Conservation (phyloP, 2,113 vertebrate species). For the Gymnorhina tibicen region DNA sequence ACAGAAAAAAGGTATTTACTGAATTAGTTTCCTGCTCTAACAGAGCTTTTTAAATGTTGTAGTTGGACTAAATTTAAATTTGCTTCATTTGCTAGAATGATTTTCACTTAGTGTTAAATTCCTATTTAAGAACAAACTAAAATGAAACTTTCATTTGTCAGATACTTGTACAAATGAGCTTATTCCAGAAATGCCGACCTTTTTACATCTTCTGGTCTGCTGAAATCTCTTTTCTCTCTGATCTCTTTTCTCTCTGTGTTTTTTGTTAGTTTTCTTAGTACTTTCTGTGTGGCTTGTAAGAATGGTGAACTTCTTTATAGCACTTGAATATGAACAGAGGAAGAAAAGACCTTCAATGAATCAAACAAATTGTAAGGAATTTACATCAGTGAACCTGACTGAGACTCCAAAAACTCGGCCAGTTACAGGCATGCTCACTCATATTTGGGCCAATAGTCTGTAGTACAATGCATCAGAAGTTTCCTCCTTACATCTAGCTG, state of each 20-base stretch:
- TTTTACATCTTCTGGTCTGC: neutral
- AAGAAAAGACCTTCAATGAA: neutral
- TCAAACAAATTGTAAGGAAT: neutral
- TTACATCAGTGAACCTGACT: neutral
- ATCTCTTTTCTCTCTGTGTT: neutral
- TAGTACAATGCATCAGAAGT: neutral
- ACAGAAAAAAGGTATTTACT: neutral
- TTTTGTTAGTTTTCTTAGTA: neutral
- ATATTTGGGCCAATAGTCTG: neutral
- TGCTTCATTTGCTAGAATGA: neutral
- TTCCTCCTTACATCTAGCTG: neutral
- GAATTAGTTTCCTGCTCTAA: neutral
- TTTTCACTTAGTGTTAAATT: neutral
- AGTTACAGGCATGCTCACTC: neutral
- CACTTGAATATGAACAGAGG: accelerated
- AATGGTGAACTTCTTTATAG: neutral
- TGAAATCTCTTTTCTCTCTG: neutral
- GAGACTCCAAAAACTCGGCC: neutral
- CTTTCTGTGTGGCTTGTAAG: neutral
- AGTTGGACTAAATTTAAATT: neutral
- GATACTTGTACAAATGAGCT: neutral
- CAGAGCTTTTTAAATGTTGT: neutral
- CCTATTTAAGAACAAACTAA: neutral
- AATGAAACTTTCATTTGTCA: neutral
- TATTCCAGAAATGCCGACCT: neutral